Base-by-base conservation (phyloP, 1,140 invertebrate genomes). In the Drosophila prosaltans region DNA sequence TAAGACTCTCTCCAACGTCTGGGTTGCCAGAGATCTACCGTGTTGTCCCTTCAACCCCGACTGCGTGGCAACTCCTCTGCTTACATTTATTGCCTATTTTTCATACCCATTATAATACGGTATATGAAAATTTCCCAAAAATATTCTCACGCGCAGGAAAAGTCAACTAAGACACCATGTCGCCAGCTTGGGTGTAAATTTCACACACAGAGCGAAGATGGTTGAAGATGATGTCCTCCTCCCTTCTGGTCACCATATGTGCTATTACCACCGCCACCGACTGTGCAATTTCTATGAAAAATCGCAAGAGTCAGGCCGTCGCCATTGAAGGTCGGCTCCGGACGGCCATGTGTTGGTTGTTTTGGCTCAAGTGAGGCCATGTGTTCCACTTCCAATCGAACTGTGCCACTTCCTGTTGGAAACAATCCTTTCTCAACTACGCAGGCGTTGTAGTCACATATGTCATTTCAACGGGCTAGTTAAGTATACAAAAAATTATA, bases 221-320 rank as follows among this genome's bases (percentile, higher is more conserved):
- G 16, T 16, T 16, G 78, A 78, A 67, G 67, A 70, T 74, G 39
- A 26, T 39, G 48, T 76, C 60, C 54, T 59, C 58, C 64, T 68
- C 45, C 69, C 66, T 86, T 86, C 79, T 86, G 82, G 82, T 79
- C 75, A 78, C 85, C 84, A 89, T 84, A 79, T 89, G 85, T 84
- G 66, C 70, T 72, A 67, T 57, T 55, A 26, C 39, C 36, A 36
- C 54, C 60, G 73, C 26, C 58, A 57, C 54, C 59, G 73, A 84
- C 77, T 66, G 69, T 77, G 80, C 72, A 69, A 68, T 74, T 89
- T 89, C 84, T 78, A 89, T 85, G 84, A 90, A 89, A 88, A 89
- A 90, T 84, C 65, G 85, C 85, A 84, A 81, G 40, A 80, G 76
- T 80, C 85, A 57, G 64, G 51, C 78, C 65, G 85, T 89, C 74